Conservation (phyloP, 2,113 vertebrate genomes). For the Pterocles gutturalis region DNA sequence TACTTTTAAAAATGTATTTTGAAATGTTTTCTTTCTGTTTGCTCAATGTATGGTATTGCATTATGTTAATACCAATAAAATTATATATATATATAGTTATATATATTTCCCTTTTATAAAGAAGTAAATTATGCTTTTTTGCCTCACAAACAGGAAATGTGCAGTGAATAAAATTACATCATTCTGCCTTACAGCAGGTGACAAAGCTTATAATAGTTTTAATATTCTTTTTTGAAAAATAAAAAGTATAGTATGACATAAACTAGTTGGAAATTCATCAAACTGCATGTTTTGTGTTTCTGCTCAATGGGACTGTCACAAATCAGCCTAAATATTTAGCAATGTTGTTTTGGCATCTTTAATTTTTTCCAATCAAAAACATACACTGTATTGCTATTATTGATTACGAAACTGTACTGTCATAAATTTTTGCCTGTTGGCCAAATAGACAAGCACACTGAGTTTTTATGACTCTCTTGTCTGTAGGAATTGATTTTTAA, state of each 20-base stretch:
- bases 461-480: slow-evolving; percentile 61
- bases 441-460: slow-evolving; percentile 29
- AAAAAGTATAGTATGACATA: slow-evolving; percentile 56
- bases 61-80: slow-evolving; percentile 86
- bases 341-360: slow-evolving; percentile 64
- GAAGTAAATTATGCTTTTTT: slow-evolving; percentile 79
- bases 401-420: slow-evolving; percentile 62
- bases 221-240: slow-evolving; percentile 73
- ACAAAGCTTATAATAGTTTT: slow-evolving; percentile 77
- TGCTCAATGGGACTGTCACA: slow-evolving; percentile 63
- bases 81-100: slow-evolving; percentile 80
- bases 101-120: slow-evolving; percentile 81
- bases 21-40: slow-evolving; percentile 84
- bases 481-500: slow-evolving; percentile 55
- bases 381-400: slow-evolving; percentile 59
- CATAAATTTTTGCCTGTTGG: slow-evolving; percentile 63
- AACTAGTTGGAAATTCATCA: slow-evolving; percentile 68
- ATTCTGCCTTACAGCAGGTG: slow-evolving; percentile 78
- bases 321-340: slow-evolving; percentile 55
- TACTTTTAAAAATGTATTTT: slow-evolving; percentile 84
- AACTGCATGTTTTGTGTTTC: slow-evolving; percentile 74
- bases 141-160: slow-evolving; percentile 77
- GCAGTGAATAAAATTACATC: slow-evolving; percentile 79
- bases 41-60: slow-evolving; percentile 83
- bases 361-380: slow-evolving; percentile 65